A percentile compares a stretch with the other conserved stretches of the same genome.
These are phyloP conservation scores for Lacerta bilineata DNA, from an alignment of 2,797 vertebrate genomes.

Conservation along the genomic window DNA sequence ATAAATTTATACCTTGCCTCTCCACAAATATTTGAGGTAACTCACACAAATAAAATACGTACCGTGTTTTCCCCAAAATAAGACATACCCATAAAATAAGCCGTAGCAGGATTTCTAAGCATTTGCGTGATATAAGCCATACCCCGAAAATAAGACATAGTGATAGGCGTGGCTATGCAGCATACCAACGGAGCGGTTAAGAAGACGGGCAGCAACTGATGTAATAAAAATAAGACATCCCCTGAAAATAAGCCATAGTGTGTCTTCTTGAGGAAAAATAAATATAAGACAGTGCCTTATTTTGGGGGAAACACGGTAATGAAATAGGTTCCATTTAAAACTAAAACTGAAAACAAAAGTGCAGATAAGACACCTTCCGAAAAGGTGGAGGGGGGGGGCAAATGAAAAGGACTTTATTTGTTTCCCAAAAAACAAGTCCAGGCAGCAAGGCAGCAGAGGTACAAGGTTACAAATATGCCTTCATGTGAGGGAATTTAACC, in stretches of 20 bases:
- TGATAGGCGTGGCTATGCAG: no score
- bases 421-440: background rate
- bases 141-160: no score
- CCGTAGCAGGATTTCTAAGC: no score
- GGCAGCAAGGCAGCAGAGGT: background rate
- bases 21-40: background rate
- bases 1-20: background rate
- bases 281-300: no score
- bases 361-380: background rate
- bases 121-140: no score
- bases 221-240: no score
- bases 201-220: no score
- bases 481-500: slow-evolving; percentile 48
- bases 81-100: no score
- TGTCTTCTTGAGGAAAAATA: no score
- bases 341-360: background rate
- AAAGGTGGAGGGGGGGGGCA: background rate
- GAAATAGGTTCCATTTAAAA: background rate
- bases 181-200: no score
- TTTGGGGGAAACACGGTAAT: background rate
- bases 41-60: background rate
- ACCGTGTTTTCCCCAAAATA: no score
- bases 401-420: background rate
- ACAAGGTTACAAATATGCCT: background rate
- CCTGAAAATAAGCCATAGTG: no score